These are phyloP conservation scores for Lethocerus indicus DNA, from an alignment of 1,140 invertebrate genomes.

Conservation along the genomic window DNA sequence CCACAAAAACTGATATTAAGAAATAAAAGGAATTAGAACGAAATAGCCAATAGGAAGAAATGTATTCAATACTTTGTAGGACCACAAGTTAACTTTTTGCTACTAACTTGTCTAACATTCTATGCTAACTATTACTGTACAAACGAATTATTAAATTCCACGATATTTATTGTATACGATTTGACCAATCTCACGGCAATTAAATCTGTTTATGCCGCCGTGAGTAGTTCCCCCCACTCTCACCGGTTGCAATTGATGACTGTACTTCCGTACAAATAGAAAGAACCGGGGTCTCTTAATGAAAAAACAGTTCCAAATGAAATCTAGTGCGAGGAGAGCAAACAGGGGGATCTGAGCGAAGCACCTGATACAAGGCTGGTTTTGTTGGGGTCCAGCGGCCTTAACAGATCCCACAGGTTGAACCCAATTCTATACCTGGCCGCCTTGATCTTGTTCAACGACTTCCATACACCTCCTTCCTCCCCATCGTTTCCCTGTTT, in stretches of 20 bases:
- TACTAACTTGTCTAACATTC: too few species aligned
- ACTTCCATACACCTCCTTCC: slow-evolving; percentile 28
- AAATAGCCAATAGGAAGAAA: too few species aligned
- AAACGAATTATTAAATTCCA: too few species aligned
- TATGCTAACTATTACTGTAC: too few species aligned
- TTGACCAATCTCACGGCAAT: not conserved
- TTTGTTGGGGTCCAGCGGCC: slow-evolving; percentile 39
- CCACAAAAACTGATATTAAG: too few species aligned
- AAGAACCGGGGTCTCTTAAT: not conserved
- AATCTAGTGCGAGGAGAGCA: too few species aligned
- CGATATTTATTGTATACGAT: too few species aligned
- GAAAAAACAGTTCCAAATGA: not conserved
- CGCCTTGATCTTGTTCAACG: slow-evolving; percentile 52
- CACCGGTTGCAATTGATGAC: not conserved
- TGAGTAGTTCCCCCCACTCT: not conserved
- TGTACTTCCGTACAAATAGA: not conserved
- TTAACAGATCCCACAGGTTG: slow-evolving; percentile 47
- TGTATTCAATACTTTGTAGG: too few species aligned
- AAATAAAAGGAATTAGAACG: too few species aligned
- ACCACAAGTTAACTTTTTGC: too few species aligned
- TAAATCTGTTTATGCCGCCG: not conserved
- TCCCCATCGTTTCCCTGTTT: too few species aligned
- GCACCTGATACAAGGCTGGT: slow-evolving; percentile 49
- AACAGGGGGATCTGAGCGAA: not conserved
- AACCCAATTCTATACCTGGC: slow-evolving; percentile 45